phyloP scores from a whole-genome alignment of 2,888 invertebrate genomes.

The Xestoiulus laeticollis region DNA sequence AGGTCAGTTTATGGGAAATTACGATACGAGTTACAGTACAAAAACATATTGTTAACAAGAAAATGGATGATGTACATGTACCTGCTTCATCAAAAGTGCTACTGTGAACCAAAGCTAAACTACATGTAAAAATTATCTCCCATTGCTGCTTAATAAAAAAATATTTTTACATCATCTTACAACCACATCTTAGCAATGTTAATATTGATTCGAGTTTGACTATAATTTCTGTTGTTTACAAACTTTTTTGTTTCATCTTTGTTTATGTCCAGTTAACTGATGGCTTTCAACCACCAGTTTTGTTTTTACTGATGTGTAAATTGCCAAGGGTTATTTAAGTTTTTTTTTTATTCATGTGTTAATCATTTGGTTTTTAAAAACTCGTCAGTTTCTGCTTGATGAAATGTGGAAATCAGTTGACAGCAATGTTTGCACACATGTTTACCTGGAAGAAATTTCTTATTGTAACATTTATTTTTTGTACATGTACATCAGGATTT shows the following conservation, averaged over 20 bases:
- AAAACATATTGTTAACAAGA: neutral
- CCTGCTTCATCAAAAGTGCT: neutral
- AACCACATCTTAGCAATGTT: neutral
- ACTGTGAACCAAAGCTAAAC: neutral
- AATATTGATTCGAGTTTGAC: neutral
- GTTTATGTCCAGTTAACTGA: neutral
- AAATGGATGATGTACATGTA: neutral
- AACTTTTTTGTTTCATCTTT: neutral
- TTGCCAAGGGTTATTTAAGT: neutral
- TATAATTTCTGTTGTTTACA: neutral
- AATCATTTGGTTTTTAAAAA: neutral
- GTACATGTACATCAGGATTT: neutral
- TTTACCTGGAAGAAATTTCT: neutral
- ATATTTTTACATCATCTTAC: neutral
- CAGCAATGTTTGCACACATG: constrained; percentile 17
- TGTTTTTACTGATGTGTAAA: neutral
- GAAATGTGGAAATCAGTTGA: constrained; percentile 35
- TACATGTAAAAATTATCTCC: neutral
- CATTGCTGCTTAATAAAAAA: neutral
- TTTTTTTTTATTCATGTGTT: neutral
- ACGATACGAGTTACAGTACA: neutral
- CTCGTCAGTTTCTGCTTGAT: constrained; percentile 1
- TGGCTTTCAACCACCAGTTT: neutral
- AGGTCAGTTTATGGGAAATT: neutral
- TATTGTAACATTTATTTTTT: neutral